phyloP scores from a whole-genome alignment of 2,888 invertebrate genomes.

The Nysson spinosus region DNA sequence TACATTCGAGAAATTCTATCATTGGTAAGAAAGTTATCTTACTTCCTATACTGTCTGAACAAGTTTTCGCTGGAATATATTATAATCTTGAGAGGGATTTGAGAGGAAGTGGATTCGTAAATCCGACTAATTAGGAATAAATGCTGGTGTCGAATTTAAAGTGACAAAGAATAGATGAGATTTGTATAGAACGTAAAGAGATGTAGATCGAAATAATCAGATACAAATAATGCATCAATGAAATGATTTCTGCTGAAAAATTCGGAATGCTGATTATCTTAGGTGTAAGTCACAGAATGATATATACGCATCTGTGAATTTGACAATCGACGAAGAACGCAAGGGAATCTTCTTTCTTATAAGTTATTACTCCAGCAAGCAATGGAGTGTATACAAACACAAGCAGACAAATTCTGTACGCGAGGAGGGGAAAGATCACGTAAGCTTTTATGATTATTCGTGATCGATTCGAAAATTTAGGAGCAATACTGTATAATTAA shows the following conservation, averaged over 20 bases:
- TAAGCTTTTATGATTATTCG: constrained; percentile 9
- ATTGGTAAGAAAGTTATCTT: too few species aligned
- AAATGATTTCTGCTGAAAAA: constrained; percentile 5
- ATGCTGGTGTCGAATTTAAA: not conserved
- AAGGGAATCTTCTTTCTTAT: constrained; percentile 9
- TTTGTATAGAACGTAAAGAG: constrained; percentile 10
- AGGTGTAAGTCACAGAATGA: constrained; percentile 15
- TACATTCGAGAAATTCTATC: too few species aligned
- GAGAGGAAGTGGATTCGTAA: not conserved
- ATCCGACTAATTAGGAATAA: not conserved
- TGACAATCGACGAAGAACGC: constrained; percentile 48
- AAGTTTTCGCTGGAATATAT: too few species aligned
- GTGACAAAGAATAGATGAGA: not conserved
- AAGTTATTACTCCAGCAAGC: constrained; percentile 1
- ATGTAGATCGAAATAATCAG: not conserved
- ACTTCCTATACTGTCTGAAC: too few species aligned
- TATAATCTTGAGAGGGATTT: too few species aligned
- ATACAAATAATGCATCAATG: not conserved
- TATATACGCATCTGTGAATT: constrained; percentile 41
- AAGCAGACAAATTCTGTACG: not conserved
- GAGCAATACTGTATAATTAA: constrained; percentile 56
- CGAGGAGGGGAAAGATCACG: constrained; percentile 1
- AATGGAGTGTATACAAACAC: too few species aligned
- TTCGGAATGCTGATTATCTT: constrained; percentile 18
- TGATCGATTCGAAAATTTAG: constrained; percentile 43